Conservation (phyloP, 2,113 vertebrate species). For the Megaceryle torquata region DNA sequence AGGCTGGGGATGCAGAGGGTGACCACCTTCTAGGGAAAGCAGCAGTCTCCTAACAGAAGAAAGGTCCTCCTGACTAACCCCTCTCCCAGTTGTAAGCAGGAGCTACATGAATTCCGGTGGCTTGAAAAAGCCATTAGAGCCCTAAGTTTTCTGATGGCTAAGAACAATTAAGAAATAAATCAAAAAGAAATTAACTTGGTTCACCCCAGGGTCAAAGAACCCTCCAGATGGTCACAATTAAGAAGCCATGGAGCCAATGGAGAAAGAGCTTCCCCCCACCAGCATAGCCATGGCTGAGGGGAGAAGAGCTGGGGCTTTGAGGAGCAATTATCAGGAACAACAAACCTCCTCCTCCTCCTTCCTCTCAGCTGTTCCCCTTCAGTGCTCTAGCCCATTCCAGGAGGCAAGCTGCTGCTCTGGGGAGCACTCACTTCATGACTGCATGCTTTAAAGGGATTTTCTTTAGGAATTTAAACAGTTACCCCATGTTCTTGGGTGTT, state of each 20-base stretch:
- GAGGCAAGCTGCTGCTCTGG: not conserved
- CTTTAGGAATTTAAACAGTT: not conserved
- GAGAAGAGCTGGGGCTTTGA: not conserved
- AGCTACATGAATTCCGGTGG: accelerated
- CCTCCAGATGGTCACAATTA: not conserved
- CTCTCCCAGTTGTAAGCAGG: accelerated
- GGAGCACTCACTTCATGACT: not conserved
- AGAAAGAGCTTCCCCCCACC: not conserved
- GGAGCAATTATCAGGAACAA: not conserved
- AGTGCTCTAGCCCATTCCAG: not conserved
- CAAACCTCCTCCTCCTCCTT: not conserved
- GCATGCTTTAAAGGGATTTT: not conserved
- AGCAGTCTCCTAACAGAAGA: accelerated
- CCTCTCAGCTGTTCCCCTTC: not conserved
- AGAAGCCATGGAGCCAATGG: not conserved
- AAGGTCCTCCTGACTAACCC: not conserved
- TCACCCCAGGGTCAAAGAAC: not conserved
- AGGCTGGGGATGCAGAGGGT: accelerated
- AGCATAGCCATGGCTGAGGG: accelerated
- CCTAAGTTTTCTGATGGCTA: not conserved
- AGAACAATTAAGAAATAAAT: not conserved
- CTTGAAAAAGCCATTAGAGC: not conserved
- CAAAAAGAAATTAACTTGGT: not conserved
- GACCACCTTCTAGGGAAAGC: not conserved
- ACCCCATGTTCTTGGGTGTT: not conserved